Base-by-base conservation (phyloP, 1,140 invertebrate genomes). In the Platyscapa corneri region DNA sequence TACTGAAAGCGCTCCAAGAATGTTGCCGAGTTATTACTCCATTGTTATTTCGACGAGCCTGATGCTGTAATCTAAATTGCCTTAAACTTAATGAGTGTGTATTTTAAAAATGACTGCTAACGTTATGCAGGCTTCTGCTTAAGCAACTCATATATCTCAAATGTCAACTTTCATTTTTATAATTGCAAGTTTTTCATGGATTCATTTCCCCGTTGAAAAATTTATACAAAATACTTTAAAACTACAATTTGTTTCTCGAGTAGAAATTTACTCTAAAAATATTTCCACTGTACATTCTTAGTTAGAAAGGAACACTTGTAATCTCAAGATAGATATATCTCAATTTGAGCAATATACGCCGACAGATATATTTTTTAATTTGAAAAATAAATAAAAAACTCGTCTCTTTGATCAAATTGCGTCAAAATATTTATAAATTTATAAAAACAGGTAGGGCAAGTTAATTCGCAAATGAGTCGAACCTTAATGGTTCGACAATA, bases 121-220 rank as follows among this genome's bases (percentile, higher is more conserved):
- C 42, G 23, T 18, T 23, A n/a, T 42, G 23, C 39, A 23, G 27
- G 23, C 12, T 42, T 27, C 37, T 42, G 3, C 23, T 42, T 37
- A 6, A 74, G n/a, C 23, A 42, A 42, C 37, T 74, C 70, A n/a
- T 74, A 74, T 42, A 74, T 42, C 27, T 74, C 37, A 74, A 74
- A 42, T 42, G 23, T 42, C 70, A 74, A n/a, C 37, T 74, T 27
- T 74, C n/a, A 1, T 74, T 42, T n/a, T 74, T 74, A 74, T 20
- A 16, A 42, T 42, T 74, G 42, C 23, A 42, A 74, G 42, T n/a
- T 42, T 37, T 32, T 74, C 37, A 72, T 39, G 6, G n/a, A 14
- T 72, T 39, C 23, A 74, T 42, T 74, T 42, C 32, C 42, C 37
- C n/a, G 5, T 14, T 0, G 27, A 42, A 14, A n/a, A 42, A 42